Percentiles rank a stretch among this genome's conserved stretches.
Conservation (phyloP, 2,888 invertebrate genomes). For the Lepidocyrtinus sp. region DNA sequence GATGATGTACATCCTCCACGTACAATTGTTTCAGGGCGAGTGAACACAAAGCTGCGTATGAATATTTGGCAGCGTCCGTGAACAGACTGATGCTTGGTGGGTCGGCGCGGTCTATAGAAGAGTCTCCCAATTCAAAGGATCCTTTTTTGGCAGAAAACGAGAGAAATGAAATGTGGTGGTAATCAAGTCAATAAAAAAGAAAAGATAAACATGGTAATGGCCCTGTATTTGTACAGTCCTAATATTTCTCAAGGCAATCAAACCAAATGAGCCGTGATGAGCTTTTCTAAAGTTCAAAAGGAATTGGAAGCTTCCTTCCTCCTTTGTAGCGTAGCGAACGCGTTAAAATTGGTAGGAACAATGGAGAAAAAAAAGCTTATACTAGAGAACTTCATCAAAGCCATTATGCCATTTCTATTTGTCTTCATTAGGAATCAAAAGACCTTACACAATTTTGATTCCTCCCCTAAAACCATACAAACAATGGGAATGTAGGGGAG, state of each 20-base stretch:
- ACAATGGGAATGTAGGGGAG: too few species aligned
- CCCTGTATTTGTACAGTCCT: neutral
- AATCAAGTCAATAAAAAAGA: slow-evolving; percentile 4
- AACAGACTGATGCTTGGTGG: slow-evolving; percentile 54
- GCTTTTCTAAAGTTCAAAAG: neutral
- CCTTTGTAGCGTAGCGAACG: too few species aligned
- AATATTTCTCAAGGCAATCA: neutral
- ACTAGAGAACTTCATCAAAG: neutral
- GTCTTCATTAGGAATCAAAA: neutral
- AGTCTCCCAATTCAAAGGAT: slow-evolving; percentile 32
- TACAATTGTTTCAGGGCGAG: slow-evolving; percentile 66
- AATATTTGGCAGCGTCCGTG: slow-evolving; percentile 68
- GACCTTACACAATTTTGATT: slow-evolving; percentile 10
- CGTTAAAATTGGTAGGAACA: too few species aligned
- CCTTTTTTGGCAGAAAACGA: slow-evolving; percentile 20
- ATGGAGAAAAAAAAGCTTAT: too few species aligned
- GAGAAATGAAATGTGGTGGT: slow-evolving; percentile 13
- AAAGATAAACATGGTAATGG: slow-evolving; percentile 4
- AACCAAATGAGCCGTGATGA: neutral
- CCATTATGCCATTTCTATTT: neutral
- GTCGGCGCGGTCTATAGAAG: slow-evolving; percentile 41
- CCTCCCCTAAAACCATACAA: too few species aligned
- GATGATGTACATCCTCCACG: slow-evolving; percentile 64
- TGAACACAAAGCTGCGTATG: slow-evolving; percentile 67
- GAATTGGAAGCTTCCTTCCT: neutral